Conservation (phyloP, 2,797 vertebrate genomes). For the Cynodonichthys magdalenae region DNA sequence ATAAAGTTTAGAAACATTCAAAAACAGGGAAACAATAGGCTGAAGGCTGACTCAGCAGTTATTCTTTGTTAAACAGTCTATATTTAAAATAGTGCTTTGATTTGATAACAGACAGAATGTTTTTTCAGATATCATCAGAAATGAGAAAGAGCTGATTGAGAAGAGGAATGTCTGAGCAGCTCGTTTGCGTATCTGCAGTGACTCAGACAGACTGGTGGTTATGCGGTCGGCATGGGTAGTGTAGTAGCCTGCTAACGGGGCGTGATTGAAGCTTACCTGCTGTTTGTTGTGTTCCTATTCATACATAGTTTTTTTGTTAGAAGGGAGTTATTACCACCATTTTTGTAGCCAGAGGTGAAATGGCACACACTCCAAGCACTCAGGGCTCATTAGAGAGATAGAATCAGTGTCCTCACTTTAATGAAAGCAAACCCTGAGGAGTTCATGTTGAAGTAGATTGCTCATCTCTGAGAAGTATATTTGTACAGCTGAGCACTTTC, state of each 20-base stretch:
- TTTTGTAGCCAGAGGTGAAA: conserved; percentile 64
- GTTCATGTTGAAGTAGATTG: conserved; percentile 74
- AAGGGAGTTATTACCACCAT: conserved; percentile 63
- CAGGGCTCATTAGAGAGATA: conserved; percentile 80
- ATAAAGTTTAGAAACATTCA: too few relatives aligned
- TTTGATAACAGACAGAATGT: conserved; percentile 35
- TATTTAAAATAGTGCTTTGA: not conserved
- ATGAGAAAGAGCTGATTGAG: conserved; percentile 69
- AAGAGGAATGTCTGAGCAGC: conserved; percentile 46
- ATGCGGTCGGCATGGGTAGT: conserved; percentile 63
- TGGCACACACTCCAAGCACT: conserved; percentile 69
- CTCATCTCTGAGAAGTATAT: conserved; percentile 48
- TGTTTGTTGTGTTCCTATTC: conserved; percentile 72
- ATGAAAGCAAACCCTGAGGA: conserved; percentile 60
- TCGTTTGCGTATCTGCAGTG: conserved; percentile 49
- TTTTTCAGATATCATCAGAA: conserved; percentile 42
- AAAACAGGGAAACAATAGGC: too few relatives aligned
- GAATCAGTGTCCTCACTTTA: conserved; percentile 75
- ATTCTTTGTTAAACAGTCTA: not conserved
- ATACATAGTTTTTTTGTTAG: conserved; percentile 49
- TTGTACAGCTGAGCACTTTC: conserved; percentile 30
- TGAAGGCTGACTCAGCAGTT: not conserved
- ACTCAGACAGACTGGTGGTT: conserved; percentile 67
- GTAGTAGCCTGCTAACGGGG: conserved; percentile 61
- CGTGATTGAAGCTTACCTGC: conserved; percentile 51